These are phyloP conservation scores for Megalops atlanticus DNA, from an alignment of 2,113 vertebrate genomes.

Conservation along the genomic window DNA sequence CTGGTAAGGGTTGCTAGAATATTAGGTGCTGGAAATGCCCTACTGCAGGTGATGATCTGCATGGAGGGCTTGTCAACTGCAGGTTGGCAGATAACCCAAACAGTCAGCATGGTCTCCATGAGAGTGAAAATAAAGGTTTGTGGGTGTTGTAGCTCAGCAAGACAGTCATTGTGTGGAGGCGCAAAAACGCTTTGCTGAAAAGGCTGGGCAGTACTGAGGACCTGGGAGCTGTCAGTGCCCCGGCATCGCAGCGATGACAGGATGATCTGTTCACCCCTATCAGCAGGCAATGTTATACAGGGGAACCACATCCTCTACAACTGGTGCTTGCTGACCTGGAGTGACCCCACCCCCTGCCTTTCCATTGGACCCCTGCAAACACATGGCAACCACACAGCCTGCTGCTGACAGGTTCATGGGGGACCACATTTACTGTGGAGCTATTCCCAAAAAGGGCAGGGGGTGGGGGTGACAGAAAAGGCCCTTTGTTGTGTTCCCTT, in stretches of 20 bases:
- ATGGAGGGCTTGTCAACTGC: background rate
- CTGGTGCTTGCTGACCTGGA: conserved; percentile 56
- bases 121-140: conserved; percentile 60
- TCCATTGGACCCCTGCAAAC: conserved; percentile 52
- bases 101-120: conserved; percentile 57
- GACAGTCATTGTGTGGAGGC: conserved; percentile 31
- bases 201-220: conserved; percentile 7
- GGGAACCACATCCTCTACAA: conserved; percentile 58
- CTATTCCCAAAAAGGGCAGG: conserved; percentile 34
- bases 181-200: conserved; percentile 21
- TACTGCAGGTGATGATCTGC: too few relatives aligned
- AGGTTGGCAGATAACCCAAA: conserved; percentile 58
- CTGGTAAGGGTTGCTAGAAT: too few relatives aligned
- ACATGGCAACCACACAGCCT: conserved; percentile 34
- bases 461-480: conserved; percentile 32
- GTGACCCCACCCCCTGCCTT: conserved; percentile 48
- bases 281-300: conserved; percentile 45
- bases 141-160: conserved; percentile 21
- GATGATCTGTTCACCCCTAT: conserved; percentile 62
- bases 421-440: conserved; percentile 28
- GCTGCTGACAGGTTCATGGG: conserved; percentile 40
- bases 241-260: conserved; percentile 56
- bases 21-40: too few relatives aligned
- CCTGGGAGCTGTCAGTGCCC: conserved; percentile 20
- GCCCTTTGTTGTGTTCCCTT: conserved; percentile 42